Conservation (phyloP, 2,888 invertebrate species). For the Zeuzera pyrina region DNA sequence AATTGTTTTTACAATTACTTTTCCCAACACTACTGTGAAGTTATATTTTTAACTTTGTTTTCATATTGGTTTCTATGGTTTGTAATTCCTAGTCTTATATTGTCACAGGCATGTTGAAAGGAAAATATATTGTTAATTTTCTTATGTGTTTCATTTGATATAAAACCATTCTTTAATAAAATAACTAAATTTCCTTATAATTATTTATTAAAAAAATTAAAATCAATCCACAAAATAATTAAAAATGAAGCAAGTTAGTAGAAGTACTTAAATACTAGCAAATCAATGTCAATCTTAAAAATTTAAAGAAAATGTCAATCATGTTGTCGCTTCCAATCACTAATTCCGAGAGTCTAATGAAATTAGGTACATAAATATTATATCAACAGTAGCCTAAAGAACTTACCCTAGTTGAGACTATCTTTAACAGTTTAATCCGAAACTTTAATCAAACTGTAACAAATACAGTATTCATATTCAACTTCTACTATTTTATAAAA, state of each 20-base stretch:
- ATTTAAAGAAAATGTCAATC: conserved; percentile 33
- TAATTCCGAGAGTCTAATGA: conserved; percentile 20
- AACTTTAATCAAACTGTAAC: conserved; percentile 29
- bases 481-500: no score
- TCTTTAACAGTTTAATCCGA: conserved; percentile 50
- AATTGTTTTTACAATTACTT: no score
- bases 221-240: conserved; percentile 60
- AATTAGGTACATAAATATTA: conserved; percentile 8
- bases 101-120: no score
- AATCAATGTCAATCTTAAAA: conserved; percentile 52
- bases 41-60: no score
- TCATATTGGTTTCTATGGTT: no score
- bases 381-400: conserved; percentile 1
- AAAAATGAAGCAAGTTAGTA: conserved; percentile 45
- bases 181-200: conserved; percentile 27
- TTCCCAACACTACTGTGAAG: no score
- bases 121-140: not conserved
- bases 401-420: conserved; percentile 1
- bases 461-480: no score
- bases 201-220: conserved; percentile 65
- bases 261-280: conserved; percentile 29
- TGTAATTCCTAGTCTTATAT: no score
- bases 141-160: not conserved
- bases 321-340: conserved; percentile 24
- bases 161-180: no score